Evolutionary conservation across 37 sponge, comb jelly and placozoan genomes (phyloP), one percentile per base, ranked within the genome.

Genomic region (Amphimedon queenslandica): DNA sequence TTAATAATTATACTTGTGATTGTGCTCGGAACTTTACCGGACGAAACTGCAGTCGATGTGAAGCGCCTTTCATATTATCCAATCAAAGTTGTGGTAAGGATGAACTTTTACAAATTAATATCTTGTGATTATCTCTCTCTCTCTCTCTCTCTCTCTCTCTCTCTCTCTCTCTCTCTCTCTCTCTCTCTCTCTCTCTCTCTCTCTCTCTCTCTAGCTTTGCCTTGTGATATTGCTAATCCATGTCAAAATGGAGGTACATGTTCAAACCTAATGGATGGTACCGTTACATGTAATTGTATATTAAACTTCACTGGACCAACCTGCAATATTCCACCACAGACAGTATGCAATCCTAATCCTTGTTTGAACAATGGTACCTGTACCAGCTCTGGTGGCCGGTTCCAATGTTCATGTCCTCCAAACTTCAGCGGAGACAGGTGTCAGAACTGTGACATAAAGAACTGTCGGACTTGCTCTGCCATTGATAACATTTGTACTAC

Each of bases 241-340:
- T 85, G 86, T 31, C 55, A 42, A 29, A 74, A 85, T 68, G 76
- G 76, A 25, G 86, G 70, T 1, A 58, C 40, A 8, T 85, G 86
- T 60, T 20, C 18, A 10, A 51, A 74, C 69, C 53, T 18, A 47
- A 47, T 8, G 8, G 53, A 13, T 18, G 53, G 13, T 18, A 13
- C 53, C 8, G 53, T 47, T n/a, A n/a, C n/a, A 47, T 47, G 53
- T 13, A 47, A 47, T 47, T 47, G 53, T 47, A 47, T 47, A 47
- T 8, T 18, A 18, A 13, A 13, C 8, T 47, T 47, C 13, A 47
- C 53, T 18, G 53, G 53, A 18, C 13, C 13, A 18, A 18, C 13
- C 13, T 47, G 53, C 13, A 13, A 47, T 18, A 47, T 13, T 47
- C 8, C 8, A 18, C 8, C 13, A 18, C 13, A 47, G 8, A 13